phyloP scores from a whole-genome alignment of 2,888 invertebrate genomes.

The Eucera pruinosa region DNA sequence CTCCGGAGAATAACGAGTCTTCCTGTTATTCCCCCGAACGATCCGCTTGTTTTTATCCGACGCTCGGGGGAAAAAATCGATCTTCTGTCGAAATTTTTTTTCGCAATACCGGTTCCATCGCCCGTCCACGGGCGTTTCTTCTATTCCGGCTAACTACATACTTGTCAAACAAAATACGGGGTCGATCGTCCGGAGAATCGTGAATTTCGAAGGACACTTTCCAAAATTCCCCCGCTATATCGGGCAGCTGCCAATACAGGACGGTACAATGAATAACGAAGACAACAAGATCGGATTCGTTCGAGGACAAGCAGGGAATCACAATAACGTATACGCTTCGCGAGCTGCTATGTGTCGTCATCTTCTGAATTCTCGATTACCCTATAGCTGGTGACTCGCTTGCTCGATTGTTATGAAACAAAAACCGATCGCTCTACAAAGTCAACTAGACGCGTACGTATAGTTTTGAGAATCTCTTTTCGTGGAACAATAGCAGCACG shows the following conservation, averaged over 20 bases:
- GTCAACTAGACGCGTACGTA: not conserved
- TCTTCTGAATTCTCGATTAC: constrained; percentile 31
- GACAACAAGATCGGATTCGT: constrained; percentile 1
- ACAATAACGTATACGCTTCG: constrained; percentile 18
- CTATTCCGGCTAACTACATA: no score
- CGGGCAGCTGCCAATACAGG: not conserved
- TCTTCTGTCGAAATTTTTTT: constrained; percentile 2
- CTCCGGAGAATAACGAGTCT: constrained; percentile 27
- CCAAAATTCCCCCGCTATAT: constrained; percentile 32
- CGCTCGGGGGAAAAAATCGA: not conserved
- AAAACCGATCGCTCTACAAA: not conserved
- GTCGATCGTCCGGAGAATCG: not conserved
- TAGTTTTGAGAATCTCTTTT: constrained; percentile 18
- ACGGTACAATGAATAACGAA: no score
- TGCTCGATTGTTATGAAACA: constrained; percentile 22
- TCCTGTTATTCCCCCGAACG: constrained; percentile 23
- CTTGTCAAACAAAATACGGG: not conserved
- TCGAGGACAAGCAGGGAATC: constrained; percentile 42
- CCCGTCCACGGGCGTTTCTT: no score
- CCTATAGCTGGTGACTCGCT: no score
- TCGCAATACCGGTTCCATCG: no score
- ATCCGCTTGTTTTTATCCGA: not conserved
- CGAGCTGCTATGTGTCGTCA: constrained; percentile 24
- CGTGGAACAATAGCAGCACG: constrained; percentile 6
- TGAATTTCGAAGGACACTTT: constrained; percentile 36